phyloP scores from a whole-genome alignment of 1,140 invertebrate genomes.

The Hesperophylax magnus region DNA sequence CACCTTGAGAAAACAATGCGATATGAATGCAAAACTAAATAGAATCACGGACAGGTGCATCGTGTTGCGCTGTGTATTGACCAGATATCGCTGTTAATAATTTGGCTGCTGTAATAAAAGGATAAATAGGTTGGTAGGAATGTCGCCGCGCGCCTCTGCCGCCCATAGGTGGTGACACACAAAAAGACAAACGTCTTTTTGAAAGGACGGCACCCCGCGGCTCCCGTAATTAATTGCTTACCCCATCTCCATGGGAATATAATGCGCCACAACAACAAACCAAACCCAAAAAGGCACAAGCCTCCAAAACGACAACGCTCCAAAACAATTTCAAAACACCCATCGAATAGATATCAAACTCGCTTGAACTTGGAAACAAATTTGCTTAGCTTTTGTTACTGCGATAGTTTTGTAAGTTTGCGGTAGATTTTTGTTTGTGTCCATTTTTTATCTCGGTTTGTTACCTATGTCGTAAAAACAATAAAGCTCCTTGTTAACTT shows the following conservation, averaged over 20 bases:
- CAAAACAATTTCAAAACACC: not conserved
- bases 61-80: not conserved
- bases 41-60: no score
- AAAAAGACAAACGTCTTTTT: conserved; percentile 59
- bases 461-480: conserved; percentile 54
- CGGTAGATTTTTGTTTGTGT: conserved; percentile 44
- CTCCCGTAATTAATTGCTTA: conserved; percentile 56
- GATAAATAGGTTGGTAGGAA: conserved; percentile 42
- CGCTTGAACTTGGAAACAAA: not conserved
- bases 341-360: not conserved
- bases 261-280: conserved; percentile 43
- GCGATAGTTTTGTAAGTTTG: conserved; percentile 45
- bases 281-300: conserved; percentile 15
- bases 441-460: conserved; percentile 49
- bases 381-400: not conserved
- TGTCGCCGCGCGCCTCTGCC: conserved; percentile 46
- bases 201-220: conserved; percentile 57
- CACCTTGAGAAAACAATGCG: no score
- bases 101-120: not conserved
- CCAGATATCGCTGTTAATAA: conserved; percentile 20
- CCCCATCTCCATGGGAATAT: conserved; percentile 57
- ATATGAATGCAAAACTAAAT: no score
- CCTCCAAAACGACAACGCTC: not conserved
- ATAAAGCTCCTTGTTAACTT: conserved; percentile 56
- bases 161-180: conserved; percentile 57